These are phyloP conservation scores for Euglossa dilemma DNA, from an alignment of 1,140 invertebrate species.

Conservation along the genomic window DNA sequence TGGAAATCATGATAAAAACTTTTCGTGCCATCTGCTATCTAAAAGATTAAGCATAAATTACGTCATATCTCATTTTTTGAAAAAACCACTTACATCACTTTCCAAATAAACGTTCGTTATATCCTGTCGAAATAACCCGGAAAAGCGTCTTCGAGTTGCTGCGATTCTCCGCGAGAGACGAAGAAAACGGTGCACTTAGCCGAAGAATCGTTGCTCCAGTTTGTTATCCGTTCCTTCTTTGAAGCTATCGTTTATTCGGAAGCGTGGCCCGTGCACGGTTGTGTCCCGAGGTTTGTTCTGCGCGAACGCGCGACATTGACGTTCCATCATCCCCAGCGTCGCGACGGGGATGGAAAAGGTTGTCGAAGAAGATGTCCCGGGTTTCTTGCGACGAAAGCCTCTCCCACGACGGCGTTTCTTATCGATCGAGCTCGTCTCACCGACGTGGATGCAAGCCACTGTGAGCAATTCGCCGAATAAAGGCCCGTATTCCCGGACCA, in stretches of 20 bases:
- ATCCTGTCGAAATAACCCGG: slow-evolving; percentile 20
- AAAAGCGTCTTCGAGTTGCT: not conserved
- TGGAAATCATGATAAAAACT: too few relatives aligned
- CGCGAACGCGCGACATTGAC: slow-evolving; percentile 38
- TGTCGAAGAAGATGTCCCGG: slow-evolving; percentile 32
- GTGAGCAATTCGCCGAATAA: slow-evolving; percentile 24
- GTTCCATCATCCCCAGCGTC: slow-evolving; percentile 17
- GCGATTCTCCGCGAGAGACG: too few relatives aligned
- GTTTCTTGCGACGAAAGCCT: slow-evolving; percentile 1
- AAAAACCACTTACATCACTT: too few relatives aligned
- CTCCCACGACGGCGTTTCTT: not conserved
- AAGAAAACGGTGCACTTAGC: slow-evolving; percentile 64
- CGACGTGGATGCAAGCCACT: slow-evolving; percentile 9
- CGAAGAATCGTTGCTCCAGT: slow-evolving; percentile 61
- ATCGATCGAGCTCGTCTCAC: slow-evolving; percentile 29
- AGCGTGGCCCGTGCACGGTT: slow-evolving; percentile 41
- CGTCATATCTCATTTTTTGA: too few relatives aligned
- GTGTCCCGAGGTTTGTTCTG: slow-evolving; percentile 46
- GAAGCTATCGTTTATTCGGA: slow-evolving; percentile 62
- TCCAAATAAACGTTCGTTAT: too few relatives aligned
- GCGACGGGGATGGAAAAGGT: slow-evolving; percentile 8
- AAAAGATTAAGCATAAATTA: too few relatives aligned
- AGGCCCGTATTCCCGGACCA: not conserved
- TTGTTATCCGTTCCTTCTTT: too few relatives aligned
- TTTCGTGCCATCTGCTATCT: too few relatives aligned